These are phyloP conservation scores for Mycetomoellerius zeteki DNA, from an alignment of 1,140 invertebrate species.

Conservation along the genomic window DNA sequence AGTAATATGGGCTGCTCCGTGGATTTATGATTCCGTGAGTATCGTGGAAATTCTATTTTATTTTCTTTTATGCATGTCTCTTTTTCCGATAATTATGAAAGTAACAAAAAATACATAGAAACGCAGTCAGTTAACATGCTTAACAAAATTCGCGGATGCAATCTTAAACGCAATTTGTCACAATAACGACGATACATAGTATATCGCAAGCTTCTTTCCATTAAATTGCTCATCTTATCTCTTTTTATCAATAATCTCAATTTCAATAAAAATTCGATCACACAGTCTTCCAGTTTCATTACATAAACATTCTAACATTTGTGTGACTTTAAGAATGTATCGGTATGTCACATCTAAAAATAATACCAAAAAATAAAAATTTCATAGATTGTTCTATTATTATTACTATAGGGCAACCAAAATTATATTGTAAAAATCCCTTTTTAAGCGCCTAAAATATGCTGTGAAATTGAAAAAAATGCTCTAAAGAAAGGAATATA, in stretches of 20 bases:
- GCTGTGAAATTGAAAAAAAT: no score
- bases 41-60: constrained; percentile 32
- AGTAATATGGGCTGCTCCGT: background rate
- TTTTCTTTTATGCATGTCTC: background rate
- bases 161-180: background rate
- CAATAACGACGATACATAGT: background rate
- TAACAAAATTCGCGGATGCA: background rate
- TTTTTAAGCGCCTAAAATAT: no score
- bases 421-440: no score
- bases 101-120: background rate
- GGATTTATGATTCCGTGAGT: no score
- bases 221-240: background rate
- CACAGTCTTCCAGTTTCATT: background rate
- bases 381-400: no score
- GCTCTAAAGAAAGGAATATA: no score
- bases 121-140: background rate
- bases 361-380: no score
- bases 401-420: no score
- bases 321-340: background rate
- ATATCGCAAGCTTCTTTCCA: background rate
- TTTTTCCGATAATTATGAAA: background rate
- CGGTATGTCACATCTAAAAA: no score
- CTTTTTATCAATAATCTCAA: constrained; percentile 2
- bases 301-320: background rate
- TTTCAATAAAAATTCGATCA: constrained; percentile 8